phyloP scores from a whole-genome alignment of 1,140 invertebrate genomes.

The Asobara japonica region DNA sequence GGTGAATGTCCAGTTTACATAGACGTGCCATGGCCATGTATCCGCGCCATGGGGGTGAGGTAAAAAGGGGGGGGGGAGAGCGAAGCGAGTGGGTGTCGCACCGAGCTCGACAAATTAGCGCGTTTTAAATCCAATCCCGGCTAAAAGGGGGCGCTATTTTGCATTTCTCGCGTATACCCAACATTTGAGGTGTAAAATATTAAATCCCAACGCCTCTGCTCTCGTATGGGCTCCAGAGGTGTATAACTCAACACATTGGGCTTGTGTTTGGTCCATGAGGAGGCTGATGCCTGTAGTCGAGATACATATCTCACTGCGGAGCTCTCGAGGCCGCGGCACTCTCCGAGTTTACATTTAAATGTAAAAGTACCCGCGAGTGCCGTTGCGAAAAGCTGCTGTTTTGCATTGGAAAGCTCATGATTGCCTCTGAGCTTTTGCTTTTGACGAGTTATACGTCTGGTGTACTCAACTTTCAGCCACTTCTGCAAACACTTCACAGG shows the following conservation, averaged over 20 bases:
- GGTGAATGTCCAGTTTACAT: conserved; percentile 32
- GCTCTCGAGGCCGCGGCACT: conserved; percentile 51
- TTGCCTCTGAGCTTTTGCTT: conserved; percentile 68
- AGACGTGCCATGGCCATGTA: conserved; percentile 44
- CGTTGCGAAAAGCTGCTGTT: conserved; percentile 62
- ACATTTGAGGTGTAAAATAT: conserved; percentile 68
- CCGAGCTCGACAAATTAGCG: conserved; percentile 60
- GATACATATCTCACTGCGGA: conserved; percentile 26
- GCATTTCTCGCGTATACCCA: conserved; percentile 58
- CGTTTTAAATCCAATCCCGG: conserved; percentile 64
- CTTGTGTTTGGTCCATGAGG: conserved; percentile 1
- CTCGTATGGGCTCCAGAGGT: conserved; percentile 39
- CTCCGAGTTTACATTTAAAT: conserved; percentile 69
- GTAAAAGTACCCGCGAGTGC: conserved; percentile 63
- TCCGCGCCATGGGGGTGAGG: not conserved
- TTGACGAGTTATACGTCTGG: conserved; percentile 54
- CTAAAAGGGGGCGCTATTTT: conserved; percentile 56
- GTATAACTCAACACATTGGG: conserved; percentile 25
- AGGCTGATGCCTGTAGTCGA: no score
- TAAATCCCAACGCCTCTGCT: conserved; percentile 57
- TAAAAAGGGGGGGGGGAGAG: conserved; percentile 35
- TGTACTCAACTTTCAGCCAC: not conserved
- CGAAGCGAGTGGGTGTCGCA: conserved; percentile 32
- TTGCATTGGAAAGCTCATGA: conserved; percentile 69
- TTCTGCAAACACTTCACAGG: no score